phyloP scores from a whole-genome alignment of 2,797 vertebrate species.

The Falco berigora region DNA sequence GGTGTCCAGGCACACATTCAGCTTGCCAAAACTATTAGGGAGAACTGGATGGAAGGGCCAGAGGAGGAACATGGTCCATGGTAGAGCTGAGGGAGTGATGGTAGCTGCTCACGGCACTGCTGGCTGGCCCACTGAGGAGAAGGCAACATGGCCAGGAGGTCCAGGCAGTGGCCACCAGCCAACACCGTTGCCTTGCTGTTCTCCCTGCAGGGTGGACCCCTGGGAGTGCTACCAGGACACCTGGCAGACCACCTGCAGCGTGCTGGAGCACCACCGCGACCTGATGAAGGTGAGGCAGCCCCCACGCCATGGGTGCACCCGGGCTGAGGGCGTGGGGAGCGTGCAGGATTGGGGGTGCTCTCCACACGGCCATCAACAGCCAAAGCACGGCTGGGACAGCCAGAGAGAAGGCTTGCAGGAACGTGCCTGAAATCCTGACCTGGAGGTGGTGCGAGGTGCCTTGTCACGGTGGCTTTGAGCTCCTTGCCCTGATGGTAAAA shows the following conservation, averaged over 20 bases:
- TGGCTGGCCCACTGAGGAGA: background rate
- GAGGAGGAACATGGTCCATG: background rate
- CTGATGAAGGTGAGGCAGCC: constrained; percentile 89
- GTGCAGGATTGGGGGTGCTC: background rate
- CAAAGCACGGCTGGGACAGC: fast-evolving
- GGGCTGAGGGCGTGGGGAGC: background rate
- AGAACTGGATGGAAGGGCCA: background rate
- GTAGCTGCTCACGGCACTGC: background rate
- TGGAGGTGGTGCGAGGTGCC: background rate
- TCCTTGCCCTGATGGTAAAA: background rate
- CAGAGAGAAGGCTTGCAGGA: background rate
- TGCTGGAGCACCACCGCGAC: constrained; percentile 94
- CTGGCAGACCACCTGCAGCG: constrained; percentile 97
- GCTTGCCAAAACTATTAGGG: background rate
- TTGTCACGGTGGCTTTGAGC: background rate
- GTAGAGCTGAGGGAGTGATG: fast-evolving
- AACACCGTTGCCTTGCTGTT: background rate
- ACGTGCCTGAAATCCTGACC: background rate
- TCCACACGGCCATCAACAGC: background rate
- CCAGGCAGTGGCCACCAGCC: background rate
- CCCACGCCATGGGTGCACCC: fast-evolving
- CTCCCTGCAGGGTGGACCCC: constrained; percentile 85
- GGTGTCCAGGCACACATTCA: background rate
- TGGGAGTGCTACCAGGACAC: constrained; percentile 99
- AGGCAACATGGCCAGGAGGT: background rate